These are phyloP conservation scores for Phaethon lepturus DNA, from an alignment of 2,113 vertebrate species.

Conservation along the genomic window DNA sequence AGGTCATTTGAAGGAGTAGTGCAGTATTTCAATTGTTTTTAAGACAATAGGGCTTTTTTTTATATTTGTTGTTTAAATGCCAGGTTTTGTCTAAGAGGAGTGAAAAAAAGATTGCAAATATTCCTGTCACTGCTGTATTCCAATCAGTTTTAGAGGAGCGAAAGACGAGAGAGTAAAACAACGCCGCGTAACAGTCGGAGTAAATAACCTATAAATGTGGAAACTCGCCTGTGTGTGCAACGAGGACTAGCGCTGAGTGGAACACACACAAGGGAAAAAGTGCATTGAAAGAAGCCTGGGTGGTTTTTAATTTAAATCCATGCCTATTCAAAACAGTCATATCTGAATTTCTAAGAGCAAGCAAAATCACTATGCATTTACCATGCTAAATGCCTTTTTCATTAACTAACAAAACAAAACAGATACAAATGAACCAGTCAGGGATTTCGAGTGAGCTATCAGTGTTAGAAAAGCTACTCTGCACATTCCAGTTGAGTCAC, in stretches of 20 bases:
- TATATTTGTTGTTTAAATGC: background rate
- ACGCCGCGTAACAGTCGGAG: background rate
- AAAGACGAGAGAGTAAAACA: constrained; percentile 24
- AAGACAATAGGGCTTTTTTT: background rate
- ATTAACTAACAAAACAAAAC: constrained; percentile 53
- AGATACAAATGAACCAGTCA: constrained; percentile 56
- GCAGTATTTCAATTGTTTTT: background rate
- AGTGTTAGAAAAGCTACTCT: constrained; percentile 33
- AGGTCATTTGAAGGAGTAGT: background rate
- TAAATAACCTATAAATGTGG: background rate
- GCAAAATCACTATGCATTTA: background rate
- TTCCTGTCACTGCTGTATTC: background rate
- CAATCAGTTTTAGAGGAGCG: background rate
- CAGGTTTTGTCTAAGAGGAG: background rate
- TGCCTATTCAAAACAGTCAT: constrained; percentile 2
- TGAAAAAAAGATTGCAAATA: background rate
- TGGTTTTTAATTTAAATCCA: constrained; percentile 18
- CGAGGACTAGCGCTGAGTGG: background rate
- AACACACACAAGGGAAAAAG: background rate
- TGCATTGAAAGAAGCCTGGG: background rate
- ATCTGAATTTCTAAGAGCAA: background rate
- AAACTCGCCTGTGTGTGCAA: background rate
- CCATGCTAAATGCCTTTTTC: constrained; percentile 34
- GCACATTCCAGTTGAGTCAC: constrained; percentile 46
- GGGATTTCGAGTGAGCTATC: constrained; percentile 51